Evolutionary conservation across 2,113 vertebrate genomes (phyloP).

Genomic region (Balaenoptera acutorostrata): DNA sequence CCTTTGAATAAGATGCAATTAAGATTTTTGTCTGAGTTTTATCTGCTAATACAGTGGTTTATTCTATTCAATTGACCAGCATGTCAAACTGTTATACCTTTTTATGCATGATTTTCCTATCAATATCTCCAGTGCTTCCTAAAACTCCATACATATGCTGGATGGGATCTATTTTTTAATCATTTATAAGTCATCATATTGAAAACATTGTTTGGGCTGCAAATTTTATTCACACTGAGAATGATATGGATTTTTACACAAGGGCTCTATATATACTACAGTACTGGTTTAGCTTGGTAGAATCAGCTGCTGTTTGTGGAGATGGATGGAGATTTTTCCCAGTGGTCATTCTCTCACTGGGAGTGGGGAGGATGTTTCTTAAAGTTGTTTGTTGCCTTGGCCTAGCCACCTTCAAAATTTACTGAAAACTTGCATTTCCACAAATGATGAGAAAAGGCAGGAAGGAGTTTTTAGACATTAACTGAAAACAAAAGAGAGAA

Average conservation of each 20-base stretch:
- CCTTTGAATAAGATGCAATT: background rate
- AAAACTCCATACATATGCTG: background rate
- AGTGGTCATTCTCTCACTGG: background rate
- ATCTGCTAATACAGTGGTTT: background rate
- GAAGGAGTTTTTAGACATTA: background rate
- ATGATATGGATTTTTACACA: background rate
- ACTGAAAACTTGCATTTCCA: background rate
- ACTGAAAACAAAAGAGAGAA: slow-evolving; percentile 1
- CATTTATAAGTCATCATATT: background rate
- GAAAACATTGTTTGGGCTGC: background rate
- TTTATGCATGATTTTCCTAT: slow-evolving; percentile 32
- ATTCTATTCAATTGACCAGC: background rate
- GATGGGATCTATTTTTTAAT: slow-evolving; percentile 17
- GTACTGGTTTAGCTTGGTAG: background rate
- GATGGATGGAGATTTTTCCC: background rate
- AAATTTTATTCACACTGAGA: background rate
- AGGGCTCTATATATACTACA: background rate
- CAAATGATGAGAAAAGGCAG: background rate
- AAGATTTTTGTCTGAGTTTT: background rate
- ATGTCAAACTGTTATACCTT: background rate
- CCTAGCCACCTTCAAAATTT: background rate
- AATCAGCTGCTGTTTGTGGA: background rate
- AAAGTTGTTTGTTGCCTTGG: background rate
- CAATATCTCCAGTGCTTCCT: background rate
- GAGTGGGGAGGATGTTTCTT: background rate